Evolutionary conservation across 2,797 vertebrate genomes (phyloP).

Genomic region (Erpetoichthys calabaricus): DNA sequence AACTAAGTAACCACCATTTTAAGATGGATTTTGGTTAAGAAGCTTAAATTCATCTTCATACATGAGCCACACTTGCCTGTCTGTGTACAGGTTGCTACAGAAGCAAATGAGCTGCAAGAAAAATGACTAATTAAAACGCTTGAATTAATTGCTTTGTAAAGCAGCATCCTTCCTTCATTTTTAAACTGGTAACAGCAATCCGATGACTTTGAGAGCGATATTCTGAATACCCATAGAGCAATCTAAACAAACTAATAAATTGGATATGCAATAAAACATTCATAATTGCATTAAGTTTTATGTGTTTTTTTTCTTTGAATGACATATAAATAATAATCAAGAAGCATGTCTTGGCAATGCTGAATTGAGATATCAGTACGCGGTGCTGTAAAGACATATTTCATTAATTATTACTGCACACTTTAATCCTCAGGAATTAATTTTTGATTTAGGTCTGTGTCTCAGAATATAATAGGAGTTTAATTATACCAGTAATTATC

Average conservation of each 20-base stretch:
- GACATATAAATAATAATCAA: background rate
- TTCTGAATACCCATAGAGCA: background rate
- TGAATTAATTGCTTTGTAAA: background rate
- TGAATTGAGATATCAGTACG: background rate
- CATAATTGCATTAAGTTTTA: background rate
- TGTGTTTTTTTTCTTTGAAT: background rate
- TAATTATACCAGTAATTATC: background rate
- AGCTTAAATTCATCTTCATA: background rate
- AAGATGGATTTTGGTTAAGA: background rate
- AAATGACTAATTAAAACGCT: background rate
- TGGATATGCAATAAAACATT: background rate
- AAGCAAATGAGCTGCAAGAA: background rate
- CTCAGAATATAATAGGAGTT: background rate
- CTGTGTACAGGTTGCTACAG: too few relatives aligned
- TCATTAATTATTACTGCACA: background rate
- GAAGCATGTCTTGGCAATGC: too few relatives aligned
- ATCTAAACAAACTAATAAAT: background rate
- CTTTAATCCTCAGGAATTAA: background rate
- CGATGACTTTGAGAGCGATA: background rate
- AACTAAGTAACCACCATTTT: background rate
- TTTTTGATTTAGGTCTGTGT: background rate
- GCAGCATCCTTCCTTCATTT: background rate
- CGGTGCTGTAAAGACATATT: background rate
- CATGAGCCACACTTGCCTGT: too few relatives aligned
- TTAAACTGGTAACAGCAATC: background rate